phyloP scores from a whole-genome alignment of 2,113 vertebrate genomes.

The Coregonus clupeaformis region DNA sequence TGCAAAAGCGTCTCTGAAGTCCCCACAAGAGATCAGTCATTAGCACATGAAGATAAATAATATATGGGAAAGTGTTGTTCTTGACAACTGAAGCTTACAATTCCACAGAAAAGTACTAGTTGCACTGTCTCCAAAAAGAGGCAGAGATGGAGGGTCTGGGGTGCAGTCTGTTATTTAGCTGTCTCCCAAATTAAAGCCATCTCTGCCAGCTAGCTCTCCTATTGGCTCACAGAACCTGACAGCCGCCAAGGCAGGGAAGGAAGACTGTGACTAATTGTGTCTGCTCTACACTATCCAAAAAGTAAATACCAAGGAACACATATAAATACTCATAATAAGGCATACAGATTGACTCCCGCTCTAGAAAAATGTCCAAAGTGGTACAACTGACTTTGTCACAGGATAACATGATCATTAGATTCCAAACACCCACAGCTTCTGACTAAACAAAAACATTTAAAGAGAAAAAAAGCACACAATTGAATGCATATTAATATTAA shows the following conservation, averaged over 20 bases:
- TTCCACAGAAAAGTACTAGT: background rate
- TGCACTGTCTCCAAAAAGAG: constrained; percentile 1
- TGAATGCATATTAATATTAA: background rate
- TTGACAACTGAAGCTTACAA: background rate
- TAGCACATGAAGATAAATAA: background rate
- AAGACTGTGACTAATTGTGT: constrained; percentile 71
- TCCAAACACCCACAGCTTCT: constrained; percentile 14
- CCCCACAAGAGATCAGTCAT: background rate
- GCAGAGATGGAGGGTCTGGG: background rate
- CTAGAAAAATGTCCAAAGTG: constrained; percentile 56
- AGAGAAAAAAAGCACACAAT: constrained; percentile 16
- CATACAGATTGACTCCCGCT: constrained; percentile 56
- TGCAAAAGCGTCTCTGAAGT: background rate
- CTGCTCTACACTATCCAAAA: constrained; percentile 64
- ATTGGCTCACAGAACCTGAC: constrained; percentile 15
- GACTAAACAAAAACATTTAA: constrained; percentile 42
- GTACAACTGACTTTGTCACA: constrained; percentile 49
- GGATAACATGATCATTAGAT: constrained; percentile 49
- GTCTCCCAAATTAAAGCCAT: constrained; percentile 59
- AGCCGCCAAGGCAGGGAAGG: constrained; percentile 61
- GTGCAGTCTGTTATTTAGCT: constrained; percentile 52
- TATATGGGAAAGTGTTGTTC: background rate
- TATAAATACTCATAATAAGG: constrained; percentile 70
- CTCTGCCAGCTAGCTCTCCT: constrained; percentile 46
- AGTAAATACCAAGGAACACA: constrained; percentile 68